Evolutionary conservation across 2,888 invertebrate species (phyloP).

Genomic region (Pyrgus malvae): DNA sequence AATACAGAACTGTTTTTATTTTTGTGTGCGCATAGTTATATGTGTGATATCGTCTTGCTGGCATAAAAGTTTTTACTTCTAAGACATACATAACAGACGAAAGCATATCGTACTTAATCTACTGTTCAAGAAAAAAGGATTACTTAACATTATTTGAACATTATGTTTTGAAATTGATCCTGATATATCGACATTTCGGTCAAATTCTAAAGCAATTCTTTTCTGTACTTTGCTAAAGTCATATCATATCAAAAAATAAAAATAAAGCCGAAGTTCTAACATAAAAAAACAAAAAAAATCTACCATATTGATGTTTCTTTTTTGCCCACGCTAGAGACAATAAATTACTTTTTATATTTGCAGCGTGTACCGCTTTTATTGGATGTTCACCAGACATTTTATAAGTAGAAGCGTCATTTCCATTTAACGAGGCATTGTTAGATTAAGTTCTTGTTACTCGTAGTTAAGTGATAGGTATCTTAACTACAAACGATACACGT

Average conservation of each 20-base stretch:
- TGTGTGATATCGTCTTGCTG: background rate
- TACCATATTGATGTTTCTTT: too few species aligned
- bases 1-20: background rate
- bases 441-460: constrained; percentile 2
- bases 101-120: too few species aligned
- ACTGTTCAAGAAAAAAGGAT: too few species aligned
- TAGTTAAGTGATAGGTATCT: background rate
- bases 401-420: background rate
- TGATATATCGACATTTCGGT: too few species aligned
- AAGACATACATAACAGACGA: background rate
- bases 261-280: too few species aligned
- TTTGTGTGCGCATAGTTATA: background rate
- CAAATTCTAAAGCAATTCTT: too few species aligned
- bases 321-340: too few species aligned
- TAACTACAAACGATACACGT: background rate
- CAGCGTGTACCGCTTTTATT: background rate
- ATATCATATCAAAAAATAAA: too few species aligned
- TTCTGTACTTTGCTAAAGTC: too few species aligned
- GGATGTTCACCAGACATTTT: background rate
- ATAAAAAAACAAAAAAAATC: too few species aligned
- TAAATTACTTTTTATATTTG: background rate
- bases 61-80: background rate
- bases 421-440: background rate
- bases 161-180: too few species aligned
- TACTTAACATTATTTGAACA: too few species aligned